phyloP scores from a whole-genome alignment of 2,797 vertebrate species.

The Arremon aurantiirostris region DNA sequence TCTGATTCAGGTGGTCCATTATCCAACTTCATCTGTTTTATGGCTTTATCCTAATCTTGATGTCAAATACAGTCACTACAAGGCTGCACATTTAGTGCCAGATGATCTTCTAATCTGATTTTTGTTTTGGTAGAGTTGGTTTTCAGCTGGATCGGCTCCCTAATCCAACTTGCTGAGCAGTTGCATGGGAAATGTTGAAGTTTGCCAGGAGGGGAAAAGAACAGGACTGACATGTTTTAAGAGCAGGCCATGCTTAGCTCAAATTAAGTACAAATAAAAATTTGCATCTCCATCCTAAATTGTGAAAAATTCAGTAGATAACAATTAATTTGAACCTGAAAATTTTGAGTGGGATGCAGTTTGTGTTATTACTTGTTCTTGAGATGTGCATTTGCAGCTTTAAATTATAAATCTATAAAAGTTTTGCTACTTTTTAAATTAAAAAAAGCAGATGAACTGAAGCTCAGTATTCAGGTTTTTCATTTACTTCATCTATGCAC shows the following conservation, averaged over 20 bases:
- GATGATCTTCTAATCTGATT: not conserved
- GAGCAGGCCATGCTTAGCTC: not conserved
- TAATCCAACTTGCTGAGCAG: not conserved
- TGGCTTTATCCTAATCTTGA: not conserved
- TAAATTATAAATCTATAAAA: not conserved
- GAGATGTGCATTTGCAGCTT: not conserved
- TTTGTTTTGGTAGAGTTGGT: not conserved
- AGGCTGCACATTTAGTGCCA: not conserved
- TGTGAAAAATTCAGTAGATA: not conserved
- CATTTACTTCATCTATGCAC: not conserved
- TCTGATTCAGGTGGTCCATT: not conserved
- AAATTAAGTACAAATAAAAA: not conserved
- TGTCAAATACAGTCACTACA: not conserved
- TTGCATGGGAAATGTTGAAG: not conserved
- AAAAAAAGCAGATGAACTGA: not conserved
- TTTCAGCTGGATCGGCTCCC: conserved; percentile 1
- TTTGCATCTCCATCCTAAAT: not conserved
- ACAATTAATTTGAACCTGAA: not conserved
- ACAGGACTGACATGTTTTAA: not conserved
- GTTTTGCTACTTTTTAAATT: not conserved
- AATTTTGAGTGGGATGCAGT: not conserved
- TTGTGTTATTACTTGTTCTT: not conserved
- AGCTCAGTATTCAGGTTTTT: not conserved
- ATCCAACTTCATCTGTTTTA: not conserved
- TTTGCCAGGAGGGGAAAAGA: not conserved